Percentiles rank a stretch among this genome's conserved stretches.
These are phyloP conservation scores for Pinctada fucata DNA, from an alignment of 2,888 invertebrate genomes.

Conservation along the genomic window DNA sequence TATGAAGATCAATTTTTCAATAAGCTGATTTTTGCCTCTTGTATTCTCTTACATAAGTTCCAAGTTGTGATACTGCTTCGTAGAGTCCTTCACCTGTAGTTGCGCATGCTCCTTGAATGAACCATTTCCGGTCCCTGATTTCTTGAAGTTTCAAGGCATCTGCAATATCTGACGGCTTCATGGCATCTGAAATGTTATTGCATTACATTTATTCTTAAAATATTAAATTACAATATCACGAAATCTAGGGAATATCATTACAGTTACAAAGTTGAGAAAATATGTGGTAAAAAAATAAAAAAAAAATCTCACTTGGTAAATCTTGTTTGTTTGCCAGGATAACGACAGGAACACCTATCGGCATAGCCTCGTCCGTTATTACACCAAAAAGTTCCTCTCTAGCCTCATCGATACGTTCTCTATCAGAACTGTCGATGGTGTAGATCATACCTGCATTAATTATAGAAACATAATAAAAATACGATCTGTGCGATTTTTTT, in stretches of 20 bases:
- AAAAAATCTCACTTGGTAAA: slow-evolving; percentile 49
- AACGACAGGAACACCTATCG: slow-evolving; percentile 60
- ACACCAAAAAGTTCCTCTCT: slow-evolving; percentile 61
- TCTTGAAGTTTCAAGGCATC: slow-evolving; percentile 37
- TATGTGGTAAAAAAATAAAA: too few species aligned
- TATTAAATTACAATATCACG: too few species aligned
- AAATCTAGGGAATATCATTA: too few species aligned
- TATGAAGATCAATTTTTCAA: not conserved
- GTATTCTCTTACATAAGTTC: slow-evolving; percentile 44
- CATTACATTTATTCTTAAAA: too few species aligned
- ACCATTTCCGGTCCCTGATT: slow-evolving; percentile 63
- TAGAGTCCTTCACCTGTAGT: slow-evolving; percentile 71
- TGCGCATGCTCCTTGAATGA: slow-evolving; percentile 69
- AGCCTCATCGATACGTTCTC: slow-evolving; percentile 61
- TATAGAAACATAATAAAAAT: too few species aligned
- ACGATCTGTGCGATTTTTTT: too few species aligned
- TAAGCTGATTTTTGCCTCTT: slow-evolving; percentile 9
- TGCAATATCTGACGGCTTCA: slow-evolving; percentile 53
- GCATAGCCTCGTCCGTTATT: slow-evolving; percentile 56
- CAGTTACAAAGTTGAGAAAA: too few species aligned
- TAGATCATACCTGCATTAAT: slow-evolving; percentile 53
- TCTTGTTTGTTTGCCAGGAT: slow-evolving; percentile 73
- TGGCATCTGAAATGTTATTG: slow-evolving; percentile 44
- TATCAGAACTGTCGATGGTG: slow-evolving; percentile 68
- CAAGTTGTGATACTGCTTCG: slow-evolving; percentile 69